Conservation (phyloP, 2,113 vertebrate genomes). For the Macheiramphus alcinus region DNA sequence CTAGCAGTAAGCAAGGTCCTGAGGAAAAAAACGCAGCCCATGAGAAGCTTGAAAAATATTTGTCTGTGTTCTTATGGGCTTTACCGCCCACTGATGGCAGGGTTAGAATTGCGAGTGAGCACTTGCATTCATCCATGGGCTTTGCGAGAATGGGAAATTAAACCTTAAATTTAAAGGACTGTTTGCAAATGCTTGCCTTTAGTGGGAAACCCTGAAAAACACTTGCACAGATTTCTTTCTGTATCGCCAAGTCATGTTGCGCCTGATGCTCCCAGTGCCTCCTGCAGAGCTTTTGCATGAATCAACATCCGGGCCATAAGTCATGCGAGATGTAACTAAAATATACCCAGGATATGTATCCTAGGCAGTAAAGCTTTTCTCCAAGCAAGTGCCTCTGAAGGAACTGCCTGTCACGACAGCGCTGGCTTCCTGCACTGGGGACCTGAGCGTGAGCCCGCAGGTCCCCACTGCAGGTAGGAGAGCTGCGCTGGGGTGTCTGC, state of each 20-base stretch:
- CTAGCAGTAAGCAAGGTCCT: background rate
- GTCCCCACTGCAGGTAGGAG: background rate
- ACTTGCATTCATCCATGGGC: background rate
- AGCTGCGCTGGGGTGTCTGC: background rate
- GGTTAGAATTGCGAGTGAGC: background rate
- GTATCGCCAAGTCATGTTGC: rapidly evolving
- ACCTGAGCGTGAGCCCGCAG: background rate
- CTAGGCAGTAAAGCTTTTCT: background rate
- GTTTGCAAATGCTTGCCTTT: background rate
- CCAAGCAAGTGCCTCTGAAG: rapidly evolving
- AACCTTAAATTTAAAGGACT: background rate
- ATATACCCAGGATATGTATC: background rate
- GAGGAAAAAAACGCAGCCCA: background rate
- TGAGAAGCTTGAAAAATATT: background rate
- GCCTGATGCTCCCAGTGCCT: background rate
- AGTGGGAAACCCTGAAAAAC: background rate
- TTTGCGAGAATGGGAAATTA: background rate
- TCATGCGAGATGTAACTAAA: background rate
- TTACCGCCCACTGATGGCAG: background rate
- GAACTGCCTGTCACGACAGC: background rate
- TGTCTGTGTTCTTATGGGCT: background rate
- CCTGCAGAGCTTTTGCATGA: background rate
- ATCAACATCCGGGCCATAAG: background rate
- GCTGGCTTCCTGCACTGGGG: background rate
- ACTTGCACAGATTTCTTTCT: background rate